Evolutionary conservation across 2,888 invertebrate species (phyloP), one percentile per base, ranked within the genome.

Genomic region (Lagria hirta): DNA sequence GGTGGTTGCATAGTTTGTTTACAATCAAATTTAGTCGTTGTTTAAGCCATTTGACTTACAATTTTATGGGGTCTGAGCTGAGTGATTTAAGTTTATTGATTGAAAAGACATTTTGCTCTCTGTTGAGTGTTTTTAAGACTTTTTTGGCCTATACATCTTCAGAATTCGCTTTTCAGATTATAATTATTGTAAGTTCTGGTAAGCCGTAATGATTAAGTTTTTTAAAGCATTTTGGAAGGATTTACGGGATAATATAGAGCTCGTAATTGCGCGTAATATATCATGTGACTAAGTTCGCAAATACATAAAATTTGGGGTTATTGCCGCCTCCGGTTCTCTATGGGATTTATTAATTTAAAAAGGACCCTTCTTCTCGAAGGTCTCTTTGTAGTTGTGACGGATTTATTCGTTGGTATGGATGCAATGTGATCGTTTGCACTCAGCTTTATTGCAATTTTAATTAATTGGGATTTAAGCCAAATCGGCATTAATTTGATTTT

Each of bases 261-360:
- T 41, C 51, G 47, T 59, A 60, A 59, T 57, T 57, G 57, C 49
- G 47, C 48, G 42, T 51, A 41, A 52, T 61, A 61, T 54, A 56
- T 59, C 57, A 60, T 56, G 33, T 51, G 50, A 56, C 50, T 55
- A 54, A 56, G 55, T 61, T 54, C 49, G 56, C 58, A 60, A 58
- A 59, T 60, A 60, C 54, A 64, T 64, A 63, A 66, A 65, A 67
- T 65, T 65, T 61, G 51, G 58, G 62, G 61, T 64, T 65, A 65
- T 65, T 63, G 57, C 64, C 29, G 41, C 45, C 41, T 35, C 27
- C 40, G 45, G 38, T 37, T 24, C 49, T 52, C 54, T 53, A 52
- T 48, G 51, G 51, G 49, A 55, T 55, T 56, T 54, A 56, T 55
- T 55, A 47, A 55, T 55, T 57, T 52, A 48, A 52, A 48, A 54